A percentile compares a stretch with the other conserved stretches of the same genome.
phyloP scores from a whole-genome alignment of 2,113 vertebrate genomes.

The Suricata suricatta region DNA sequence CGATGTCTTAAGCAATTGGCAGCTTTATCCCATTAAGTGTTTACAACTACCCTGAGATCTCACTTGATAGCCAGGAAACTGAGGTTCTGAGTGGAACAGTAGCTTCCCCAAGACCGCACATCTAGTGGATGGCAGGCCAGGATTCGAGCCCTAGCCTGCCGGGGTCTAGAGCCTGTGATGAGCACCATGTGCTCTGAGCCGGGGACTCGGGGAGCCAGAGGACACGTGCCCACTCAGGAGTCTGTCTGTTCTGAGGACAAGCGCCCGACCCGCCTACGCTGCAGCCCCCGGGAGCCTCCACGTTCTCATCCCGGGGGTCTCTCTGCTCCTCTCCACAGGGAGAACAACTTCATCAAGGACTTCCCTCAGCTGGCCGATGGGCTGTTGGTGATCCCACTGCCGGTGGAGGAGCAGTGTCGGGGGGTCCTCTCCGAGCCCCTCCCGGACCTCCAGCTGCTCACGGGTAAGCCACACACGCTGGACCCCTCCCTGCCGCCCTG shows the following conservation, averaged over 20 bases:
- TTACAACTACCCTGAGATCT: neutral
- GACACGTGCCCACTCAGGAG: accelerated
- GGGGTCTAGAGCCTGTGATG: neutral
- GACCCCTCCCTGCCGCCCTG: neutral
- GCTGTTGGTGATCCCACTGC: conserved; percentile 96
- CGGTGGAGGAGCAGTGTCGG: conserved; percentile 97
- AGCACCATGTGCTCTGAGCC: neutral
- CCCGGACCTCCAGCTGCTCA: conserved; percentile 94
- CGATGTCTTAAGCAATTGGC: neutral
- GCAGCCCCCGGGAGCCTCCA: neutral
- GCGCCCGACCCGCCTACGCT: neutral
- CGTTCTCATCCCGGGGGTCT: conserved; percentile 73
- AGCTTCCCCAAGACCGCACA: neutral
- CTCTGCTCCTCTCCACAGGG: conserved; percentile 88
- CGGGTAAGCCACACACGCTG: conserved; percentile 84
- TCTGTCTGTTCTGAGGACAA: accelerated
- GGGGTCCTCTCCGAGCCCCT: conserved; percentile 96
- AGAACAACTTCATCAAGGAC: conserved; percentile 99
- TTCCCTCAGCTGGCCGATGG: conserved; percentile 97
- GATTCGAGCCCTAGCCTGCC: neutral
- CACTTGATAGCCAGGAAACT: neutral
- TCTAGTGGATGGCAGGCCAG: neutral
- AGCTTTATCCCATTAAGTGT: neutral
- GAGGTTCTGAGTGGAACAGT: neutral
- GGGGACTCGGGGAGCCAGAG: neutral